Evolutionary conservation across 23 tunicate genomes (phyloP).

Genomic region (Trididemnum clinides): DNA sequence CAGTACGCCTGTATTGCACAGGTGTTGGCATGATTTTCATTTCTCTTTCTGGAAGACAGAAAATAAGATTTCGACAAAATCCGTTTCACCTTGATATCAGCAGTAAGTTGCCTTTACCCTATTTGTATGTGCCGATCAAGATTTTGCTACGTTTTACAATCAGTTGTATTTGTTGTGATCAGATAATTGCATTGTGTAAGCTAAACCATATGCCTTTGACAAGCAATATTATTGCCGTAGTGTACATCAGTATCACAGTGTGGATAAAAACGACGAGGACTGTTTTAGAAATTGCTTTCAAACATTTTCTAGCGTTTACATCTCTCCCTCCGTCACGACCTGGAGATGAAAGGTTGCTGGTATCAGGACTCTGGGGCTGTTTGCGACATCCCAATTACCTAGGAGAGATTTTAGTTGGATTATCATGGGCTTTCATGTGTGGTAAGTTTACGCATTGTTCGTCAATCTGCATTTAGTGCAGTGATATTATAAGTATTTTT

Average conservation of each 20-base stretch:
- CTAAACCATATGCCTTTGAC: background rate
- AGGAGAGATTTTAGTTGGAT: conserved; percentile 78
- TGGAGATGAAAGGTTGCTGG: conserved; percentile 61
- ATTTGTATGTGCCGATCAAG: no score
- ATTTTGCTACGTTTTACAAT: no score
- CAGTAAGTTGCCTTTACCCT: no score
- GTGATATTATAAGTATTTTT: no score
- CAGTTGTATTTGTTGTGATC: no score
- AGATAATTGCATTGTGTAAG: conserved; percentile 27
- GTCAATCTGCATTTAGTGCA: no score
- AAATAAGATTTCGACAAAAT: conserved; percentile 59
- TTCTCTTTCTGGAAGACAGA: conserved; percentile 56
- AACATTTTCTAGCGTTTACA: no score
- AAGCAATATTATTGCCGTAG: background rate
- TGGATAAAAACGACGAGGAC: no score
- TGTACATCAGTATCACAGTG: background rate
- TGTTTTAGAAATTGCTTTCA: no score
- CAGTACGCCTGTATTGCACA: no score
- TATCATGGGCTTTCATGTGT: conserved; percentile 73
- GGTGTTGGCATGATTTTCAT: conserved; percentile 64
- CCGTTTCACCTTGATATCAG: no score
- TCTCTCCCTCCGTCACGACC: conserved; percentile 56
- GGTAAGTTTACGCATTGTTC: no score
- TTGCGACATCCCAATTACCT: conserved; percentile 96
- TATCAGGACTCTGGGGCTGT: conserved; percentile 87